phyloP scores from a whole-genome alignment of 1,140 invertebrate species.

The Eulimnadia texana region DNA sequence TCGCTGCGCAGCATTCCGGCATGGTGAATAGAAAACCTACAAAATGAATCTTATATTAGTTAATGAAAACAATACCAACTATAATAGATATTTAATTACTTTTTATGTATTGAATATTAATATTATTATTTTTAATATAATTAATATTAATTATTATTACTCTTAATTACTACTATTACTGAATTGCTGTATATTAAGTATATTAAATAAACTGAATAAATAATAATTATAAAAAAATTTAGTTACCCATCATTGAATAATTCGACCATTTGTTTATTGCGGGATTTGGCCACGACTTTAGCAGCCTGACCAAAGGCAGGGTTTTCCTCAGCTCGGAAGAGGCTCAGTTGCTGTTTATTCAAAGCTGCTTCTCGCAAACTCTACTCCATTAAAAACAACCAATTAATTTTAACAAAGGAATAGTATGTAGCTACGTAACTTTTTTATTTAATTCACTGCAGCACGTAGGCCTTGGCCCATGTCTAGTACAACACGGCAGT shows the following conservation, averaged over 20 bases:
- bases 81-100: neutral
- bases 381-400: conserved; percentile 23
- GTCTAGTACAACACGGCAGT: no score
- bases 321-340: conserved; percentile 46
- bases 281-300: conserved; percentile 48
- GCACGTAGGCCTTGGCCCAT: no score
- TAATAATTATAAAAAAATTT: no score
- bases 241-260: conserved; percentile 53
- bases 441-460: no score
- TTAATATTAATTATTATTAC: no score
- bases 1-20: conserved; percentile 83
- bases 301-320: conserved; percentile 42
- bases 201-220: no score
- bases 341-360: conserved; percentile 49
- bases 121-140: no score
- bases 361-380: conserved; percentile 55
- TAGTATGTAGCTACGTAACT: no score
- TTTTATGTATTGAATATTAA: no score
- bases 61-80: neutral
- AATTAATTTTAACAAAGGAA: neutral
- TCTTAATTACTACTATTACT: no score
- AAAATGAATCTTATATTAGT: neutral
- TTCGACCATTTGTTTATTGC: conserved; percentile 59
- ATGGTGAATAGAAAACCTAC: conserved; percentile 83
- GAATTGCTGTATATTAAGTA: no score